Evolutionary conservation across 2,113 vertebrate genomes (phyloP), one percentile per base, ranked within the genome.

Genomic region (Phocoena phocoena): DNA sequence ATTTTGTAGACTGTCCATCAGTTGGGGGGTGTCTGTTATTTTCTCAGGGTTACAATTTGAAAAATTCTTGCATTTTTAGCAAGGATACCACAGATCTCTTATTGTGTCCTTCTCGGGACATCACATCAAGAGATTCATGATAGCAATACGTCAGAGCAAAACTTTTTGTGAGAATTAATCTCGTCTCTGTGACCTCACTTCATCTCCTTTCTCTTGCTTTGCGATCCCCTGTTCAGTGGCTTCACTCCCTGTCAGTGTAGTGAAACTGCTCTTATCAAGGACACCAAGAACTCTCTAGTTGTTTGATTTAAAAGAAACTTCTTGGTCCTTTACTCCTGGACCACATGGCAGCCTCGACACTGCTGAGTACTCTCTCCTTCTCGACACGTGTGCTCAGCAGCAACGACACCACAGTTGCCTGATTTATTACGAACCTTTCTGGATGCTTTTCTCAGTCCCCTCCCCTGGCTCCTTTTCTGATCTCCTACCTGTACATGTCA

Each of bases 61-160:
- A 82, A 95, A 90, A 12, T 23, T 86, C 62, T 92, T 73, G 8
- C 50, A 74, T 83, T 91, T 96, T 96, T 63, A 76, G n/a, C 18
- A 88, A 38, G 28, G 88, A 93, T 50, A 28, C 2, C 70, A 77
- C 10, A 94, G 38, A 88, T 67, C 62, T 65, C 44, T 73, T 41
- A 90, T 1, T 53, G 41, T 92, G 53, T 88, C 79, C 89, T 97
- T 94, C 88, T 80, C 25, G 84, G 20, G n/a, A 50, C 12, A 63
- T n/a, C 9, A 9, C 85, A 82, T 82, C 79, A 96, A 96, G 74
- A 93, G 44, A 96, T 77, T 92, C 21, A 28, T 63, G 73, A 68
- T 50, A 68, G 55, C 83, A 86, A 44, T 63, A 83, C 44, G 26
- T 76, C 83, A 95, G 47, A 85, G 60, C 26, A 91, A 68, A 82